These are phyloP conservation scores for Urocolius indicus DNA, from an alignment of 2,113 vertebrate genomes.

Conservation along the genomic window DNA sequence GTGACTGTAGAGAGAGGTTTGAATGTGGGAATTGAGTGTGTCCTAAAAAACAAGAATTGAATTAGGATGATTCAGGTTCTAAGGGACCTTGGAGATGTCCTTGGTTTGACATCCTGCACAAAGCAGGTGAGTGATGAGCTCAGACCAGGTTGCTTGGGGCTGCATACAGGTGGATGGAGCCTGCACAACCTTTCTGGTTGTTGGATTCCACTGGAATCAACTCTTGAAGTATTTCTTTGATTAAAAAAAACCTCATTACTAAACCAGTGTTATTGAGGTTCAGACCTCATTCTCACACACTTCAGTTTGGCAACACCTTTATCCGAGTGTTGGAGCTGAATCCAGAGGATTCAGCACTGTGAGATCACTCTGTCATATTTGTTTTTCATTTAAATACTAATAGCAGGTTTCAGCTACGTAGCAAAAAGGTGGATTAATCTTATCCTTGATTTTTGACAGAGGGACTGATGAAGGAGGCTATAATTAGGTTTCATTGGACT, in stretches of 20 bases:
- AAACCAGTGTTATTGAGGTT: background rate
- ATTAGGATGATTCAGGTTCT: background rate
- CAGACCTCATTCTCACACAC: background rate
- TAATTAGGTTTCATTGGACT: constrained; percentile 55
- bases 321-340: constrained; percentile 11
- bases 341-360: background rate
- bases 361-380: constrained; percentile 20
- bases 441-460: constrained; percentile 48
- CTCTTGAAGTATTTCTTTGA: background rate
- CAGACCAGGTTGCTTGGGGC: background rate
- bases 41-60: background rate
- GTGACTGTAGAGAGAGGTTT: background rate
- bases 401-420: constrained; percentile 37
- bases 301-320: background rate
- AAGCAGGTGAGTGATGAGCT: background rate
- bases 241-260: background rate
- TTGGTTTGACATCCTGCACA: background rate
- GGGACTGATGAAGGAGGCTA: constrained; percentile 39
- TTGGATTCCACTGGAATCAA: background rate
- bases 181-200: background rate
- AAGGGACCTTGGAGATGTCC: background rate
- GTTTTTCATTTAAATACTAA: constrained; percentile 59
- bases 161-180: background rate
- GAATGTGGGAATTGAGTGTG: background rate
- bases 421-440: constrained; percentile 53